Evolutionary conservation across 2,797 vertebrate genomes (phyloP).

Genomic region (Sternotherus odoratus): DNA sequence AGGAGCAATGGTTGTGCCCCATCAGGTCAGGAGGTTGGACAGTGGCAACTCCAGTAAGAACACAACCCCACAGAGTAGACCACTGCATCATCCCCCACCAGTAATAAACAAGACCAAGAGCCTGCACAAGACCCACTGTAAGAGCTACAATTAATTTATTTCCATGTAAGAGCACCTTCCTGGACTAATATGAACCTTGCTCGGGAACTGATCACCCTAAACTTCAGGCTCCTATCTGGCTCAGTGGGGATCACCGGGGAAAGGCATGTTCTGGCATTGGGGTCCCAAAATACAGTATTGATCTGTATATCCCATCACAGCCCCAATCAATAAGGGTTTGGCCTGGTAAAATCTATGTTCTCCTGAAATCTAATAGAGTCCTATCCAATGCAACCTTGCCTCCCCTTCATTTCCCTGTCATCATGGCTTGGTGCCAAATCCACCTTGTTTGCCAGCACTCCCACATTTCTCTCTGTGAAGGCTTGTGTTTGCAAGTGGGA

Average conservation of each 20-base stretch:
- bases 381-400: not conserved
- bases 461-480: not conserved
- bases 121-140: not conserved
- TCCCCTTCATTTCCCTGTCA: not conserved
- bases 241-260: not conserved
- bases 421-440: not conserved
- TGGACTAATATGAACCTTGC: not conserved
- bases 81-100: not conserved
- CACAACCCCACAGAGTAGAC: fast-evolving
- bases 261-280: not conserved
- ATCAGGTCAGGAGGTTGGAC: not conserved
- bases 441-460: not conserved
- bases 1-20: not conserved
- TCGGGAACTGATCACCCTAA: not conserved
- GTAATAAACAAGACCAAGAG: not conserved
- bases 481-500: not conserved
- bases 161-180: not conserved
- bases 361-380: not conserved
- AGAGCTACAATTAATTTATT: not conserved
- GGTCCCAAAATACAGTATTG: not conserved
- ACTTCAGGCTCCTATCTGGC: not conserved
- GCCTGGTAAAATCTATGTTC: not conserved
- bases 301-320: not conserved
- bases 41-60: not conserved
- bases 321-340: not conserved